Conservation (phyloP, 1,140 invertebrate species). For the Whitmania pigra region DNA sequence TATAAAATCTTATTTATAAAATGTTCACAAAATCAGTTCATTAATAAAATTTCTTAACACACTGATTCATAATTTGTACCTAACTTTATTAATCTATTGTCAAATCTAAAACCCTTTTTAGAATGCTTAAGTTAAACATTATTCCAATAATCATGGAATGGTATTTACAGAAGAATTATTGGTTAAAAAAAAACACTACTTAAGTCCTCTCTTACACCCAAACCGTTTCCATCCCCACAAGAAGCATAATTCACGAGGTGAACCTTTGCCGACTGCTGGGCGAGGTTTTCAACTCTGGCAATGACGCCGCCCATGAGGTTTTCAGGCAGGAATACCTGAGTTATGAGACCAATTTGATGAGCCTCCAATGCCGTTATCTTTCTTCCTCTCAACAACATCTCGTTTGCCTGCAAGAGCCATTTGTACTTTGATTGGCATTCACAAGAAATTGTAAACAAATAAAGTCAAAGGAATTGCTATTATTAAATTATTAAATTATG, state of each 20-base stretch:
- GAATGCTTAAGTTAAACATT: not conserved
- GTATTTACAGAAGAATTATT: not conserved
- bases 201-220: too few species aligned
- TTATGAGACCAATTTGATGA: conserved; percentile 56
- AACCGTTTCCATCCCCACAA: too few species aligned
- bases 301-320: conserved; percentile 24
- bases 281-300: conserved; percentile 22
- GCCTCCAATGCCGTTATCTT: conserved; percentile 67
- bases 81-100: not conserved
- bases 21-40: not conserved
- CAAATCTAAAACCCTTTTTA: not conserved
- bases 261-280: conserved; percentile 16
- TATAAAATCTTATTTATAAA: not conserved
- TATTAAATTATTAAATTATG: too few species aligned
- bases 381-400: conserved; percentile 65
- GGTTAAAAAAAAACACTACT: too few species aligned
- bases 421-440: too few species aligned
- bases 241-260: too few species aligned
- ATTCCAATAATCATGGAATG: not conserved
- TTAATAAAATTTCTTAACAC: not conserved
- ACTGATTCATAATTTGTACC: not conserved
- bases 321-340: conserved; percentile 39
- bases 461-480: too few species aligned
- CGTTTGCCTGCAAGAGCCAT: conserved; percentile 51
- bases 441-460: too few species aligned